Conservation (phyloP, 1,140 invertebrate genomes). For the Tetramorium alpestre region DNA sequence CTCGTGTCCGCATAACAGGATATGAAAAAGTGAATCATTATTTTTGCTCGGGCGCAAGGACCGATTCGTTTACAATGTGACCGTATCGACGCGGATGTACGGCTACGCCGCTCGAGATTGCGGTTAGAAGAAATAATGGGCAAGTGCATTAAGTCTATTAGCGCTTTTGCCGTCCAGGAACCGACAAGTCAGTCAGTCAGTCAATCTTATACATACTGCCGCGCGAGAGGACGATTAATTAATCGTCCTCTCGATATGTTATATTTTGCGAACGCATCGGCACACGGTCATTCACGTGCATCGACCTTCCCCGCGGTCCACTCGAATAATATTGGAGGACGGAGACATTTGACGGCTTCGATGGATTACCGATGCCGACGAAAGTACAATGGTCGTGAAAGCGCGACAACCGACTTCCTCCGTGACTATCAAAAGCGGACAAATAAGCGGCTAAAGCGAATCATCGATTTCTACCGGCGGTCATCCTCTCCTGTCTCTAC, state of each 20-base stretch:
- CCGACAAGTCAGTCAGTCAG: constrained; percentile 46
- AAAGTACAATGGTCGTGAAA: constrained; percentile 57
- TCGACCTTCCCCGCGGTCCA: constrained; percentile 63
- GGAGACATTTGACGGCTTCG: constrained; percentile 20
- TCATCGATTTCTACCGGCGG: constrained; percentile 47
- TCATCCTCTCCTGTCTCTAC: constrained; percentile 22
- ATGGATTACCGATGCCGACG: constrained; percentile 29
- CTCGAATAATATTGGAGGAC: constrained; percentile 50
- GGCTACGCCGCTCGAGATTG: neutral
- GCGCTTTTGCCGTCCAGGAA: constrained; percentile 38
- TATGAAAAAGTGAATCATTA: constrained; percentile 1
- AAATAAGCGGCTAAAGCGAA: constrained; percentile 50
- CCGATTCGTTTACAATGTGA: neutral
- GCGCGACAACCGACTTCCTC: constrained; percentile 47
- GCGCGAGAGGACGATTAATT: constrained; percentile 42
- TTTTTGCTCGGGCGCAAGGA: neutral
- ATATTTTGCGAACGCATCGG: constrained; percentile 29
- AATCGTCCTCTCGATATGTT: constrained; percentile 41
- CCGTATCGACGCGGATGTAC: constrained; percentile 13
- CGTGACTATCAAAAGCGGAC: constrained; percentile 39
- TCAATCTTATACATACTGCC: neutral
- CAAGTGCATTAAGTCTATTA: constrained; percentile 24
- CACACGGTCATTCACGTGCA: constrained; percentile 65
- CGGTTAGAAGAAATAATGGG: constrained; percentile 41
- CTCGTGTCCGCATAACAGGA: neutral